Evolutionary conservation across 2,888 invertebrate genomes (phyloP).

Genomic region (Schizaphis graminum): DNA sequence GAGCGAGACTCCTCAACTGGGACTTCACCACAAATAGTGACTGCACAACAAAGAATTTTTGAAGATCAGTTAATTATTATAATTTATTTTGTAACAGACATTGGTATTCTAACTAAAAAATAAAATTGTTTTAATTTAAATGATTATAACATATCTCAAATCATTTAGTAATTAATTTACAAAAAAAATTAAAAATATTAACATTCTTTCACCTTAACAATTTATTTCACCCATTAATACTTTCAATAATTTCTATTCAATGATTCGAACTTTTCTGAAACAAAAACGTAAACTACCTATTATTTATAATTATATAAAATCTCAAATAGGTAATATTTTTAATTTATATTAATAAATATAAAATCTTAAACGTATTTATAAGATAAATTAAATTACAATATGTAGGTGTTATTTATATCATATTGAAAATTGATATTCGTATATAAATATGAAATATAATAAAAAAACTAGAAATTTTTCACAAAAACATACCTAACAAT

Average conservation of each 20-base stretch:
- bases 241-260: neutral
- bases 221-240: neutral
- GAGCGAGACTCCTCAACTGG: neutral
- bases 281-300: neutral
- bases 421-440: neutral
- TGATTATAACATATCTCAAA: neutral
- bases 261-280: neutral
- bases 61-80: slow-evolving; percentile 35
- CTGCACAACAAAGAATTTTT: neutral
- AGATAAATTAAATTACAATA: neutral
- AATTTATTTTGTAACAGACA: neutral
- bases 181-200: neutral
- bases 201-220: neutral
- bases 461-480: neutral
- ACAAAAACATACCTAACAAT: neutral
- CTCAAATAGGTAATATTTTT: neutral
- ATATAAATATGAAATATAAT: neutral
- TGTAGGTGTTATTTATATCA: neutral
- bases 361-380: neutral
- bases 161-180: neutral
- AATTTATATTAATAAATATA: neutral
- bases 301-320: neutral
- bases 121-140: neutral
- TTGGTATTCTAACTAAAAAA: neutral
- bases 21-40: neutral